A percentile compares a stretch with the other conserved stretches of the same genome.
Conservation (phyloP, 2,113 vertebrate species). For the Phycodurus eques region DNA sequence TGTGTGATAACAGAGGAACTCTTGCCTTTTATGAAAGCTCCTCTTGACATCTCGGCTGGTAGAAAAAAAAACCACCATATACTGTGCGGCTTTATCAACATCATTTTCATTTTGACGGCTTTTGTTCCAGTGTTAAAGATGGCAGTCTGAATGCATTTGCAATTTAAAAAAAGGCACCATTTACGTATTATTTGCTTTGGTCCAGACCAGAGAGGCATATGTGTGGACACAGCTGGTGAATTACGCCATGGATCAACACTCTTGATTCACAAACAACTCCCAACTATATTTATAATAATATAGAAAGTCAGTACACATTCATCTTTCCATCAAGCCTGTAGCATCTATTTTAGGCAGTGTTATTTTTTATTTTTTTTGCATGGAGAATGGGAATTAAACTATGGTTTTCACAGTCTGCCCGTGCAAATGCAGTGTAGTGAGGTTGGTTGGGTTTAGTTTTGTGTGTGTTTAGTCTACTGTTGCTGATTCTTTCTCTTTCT, state of each 20-base stretch:
- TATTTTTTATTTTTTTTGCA: neutral
- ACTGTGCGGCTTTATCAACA: neutral
- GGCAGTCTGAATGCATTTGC: neutral
- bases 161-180: neutral
- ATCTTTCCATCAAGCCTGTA: neutral
- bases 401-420: neutral
- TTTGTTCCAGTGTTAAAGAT: neutral
- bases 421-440: neutral
- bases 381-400: neutral
- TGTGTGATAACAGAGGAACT: neutral
- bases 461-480: neutral
- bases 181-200: neutral
- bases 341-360: neutral
- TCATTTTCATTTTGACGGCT: neutral
- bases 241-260: neutral
- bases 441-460: conserved; percentile 1
- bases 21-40: neutral
- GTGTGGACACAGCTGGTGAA: too few relatives aligned
- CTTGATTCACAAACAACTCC: neutral
- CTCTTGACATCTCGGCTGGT: too few relatives aligned
- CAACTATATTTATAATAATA: neutral
- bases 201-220: too few relatives aligned
- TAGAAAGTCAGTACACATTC: neutral
- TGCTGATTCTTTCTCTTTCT: neutral
- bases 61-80: too few relatives aligned